These are phyloP conservation scores for Dermatophagoides farinae DNA, from an alignment of 1,140 invertebrate species.

Conservation along the genomic window DNA sequence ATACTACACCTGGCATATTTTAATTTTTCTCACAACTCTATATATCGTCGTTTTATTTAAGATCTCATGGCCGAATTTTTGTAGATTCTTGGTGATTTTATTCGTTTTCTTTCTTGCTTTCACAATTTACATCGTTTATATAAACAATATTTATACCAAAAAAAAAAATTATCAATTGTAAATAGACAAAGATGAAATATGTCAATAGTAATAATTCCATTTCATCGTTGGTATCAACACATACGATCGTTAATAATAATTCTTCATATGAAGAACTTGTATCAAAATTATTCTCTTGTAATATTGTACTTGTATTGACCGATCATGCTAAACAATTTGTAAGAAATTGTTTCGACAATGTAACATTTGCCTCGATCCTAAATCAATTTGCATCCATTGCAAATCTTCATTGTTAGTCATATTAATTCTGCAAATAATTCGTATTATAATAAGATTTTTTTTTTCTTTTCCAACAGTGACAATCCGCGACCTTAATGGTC, in stretches of 20 bases:
- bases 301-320: constrained; percentile 5
- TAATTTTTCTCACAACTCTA: no score
- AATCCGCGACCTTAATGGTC: constrained; percentile 3
- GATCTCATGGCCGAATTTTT: neutral
- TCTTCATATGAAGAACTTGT: constrained; percentile 8
- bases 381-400: constrained; percentile 8
- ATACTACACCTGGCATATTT: no score
- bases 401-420: constrained; percentile 6
- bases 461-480: neutral
- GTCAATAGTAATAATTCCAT: constrained; percentile 4
- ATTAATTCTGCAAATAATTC: neutral
- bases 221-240: neutral
- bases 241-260: neutral
- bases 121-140: no score
- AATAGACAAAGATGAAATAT: constrained; percentile 6
- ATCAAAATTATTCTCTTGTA: constrained; percentile 9
- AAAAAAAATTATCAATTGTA: neutral
- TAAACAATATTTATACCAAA: neutral
- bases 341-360: neutral
- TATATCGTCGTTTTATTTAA: neutral
- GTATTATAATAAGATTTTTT: neutral
- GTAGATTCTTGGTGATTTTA: neutral
- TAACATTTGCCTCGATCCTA: constrained; percentile 4
- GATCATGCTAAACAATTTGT: neutral
- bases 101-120: neutral